Evolutionary conservation across 2,113 vertebrate genomes (phyloP).

Genomic region (Cryptotis parvus): DNA sequence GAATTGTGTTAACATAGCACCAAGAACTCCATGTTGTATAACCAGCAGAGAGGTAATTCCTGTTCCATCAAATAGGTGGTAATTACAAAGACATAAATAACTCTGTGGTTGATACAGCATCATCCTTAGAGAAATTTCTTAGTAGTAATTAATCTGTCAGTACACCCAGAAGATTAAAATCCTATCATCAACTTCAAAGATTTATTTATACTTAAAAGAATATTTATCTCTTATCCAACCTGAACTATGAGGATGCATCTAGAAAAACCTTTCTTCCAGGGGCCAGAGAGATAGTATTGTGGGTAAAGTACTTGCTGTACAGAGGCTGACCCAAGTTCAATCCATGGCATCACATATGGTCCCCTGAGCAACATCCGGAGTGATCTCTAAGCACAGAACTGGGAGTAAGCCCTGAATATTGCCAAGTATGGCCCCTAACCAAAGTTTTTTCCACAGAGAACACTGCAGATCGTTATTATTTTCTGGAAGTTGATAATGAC

Average conservation of each 20-base stretch:
- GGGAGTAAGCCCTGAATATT: too few relatives aligned
- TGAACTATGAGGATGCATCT: neutral
- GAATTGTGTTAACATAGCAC: conserved; percentile 17
- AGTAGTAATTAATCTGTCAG: neutral
- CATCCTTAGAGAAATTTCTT: neutral
- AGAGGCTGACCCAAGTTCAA: too few relatives aligned
- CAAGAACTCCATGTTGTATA: neutral
- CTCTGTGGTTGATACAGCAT: conserved; percentile 48
- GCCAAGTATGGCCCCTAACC: too few relatives aligned
- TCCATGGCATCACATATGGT: too few relatives aligned
- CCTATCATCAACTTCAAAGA: conserved; percentile 1
- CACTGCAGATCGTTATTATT: neutral
- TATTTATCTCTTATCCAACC: neutral
- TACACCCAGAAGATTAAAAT: conserved; percentile 16
- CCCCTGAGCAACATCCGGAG: too few relatives aligned
- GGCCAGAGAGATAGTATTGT: too few relatives aligned
- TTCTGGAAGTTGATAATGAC: conserved; percentile 12
- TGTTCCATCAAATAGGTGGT: neutral
- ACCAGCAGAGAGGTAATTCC: conserved; percentile 22
- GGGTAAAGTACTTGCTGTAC: too few relatives aligned
- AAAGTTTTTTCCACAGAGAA: neutral
- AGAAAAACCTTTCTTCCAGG: neutral
- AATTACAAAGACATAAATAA: conserved; percentile 59
- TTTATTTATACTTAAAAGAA: conserved; percentile 38
- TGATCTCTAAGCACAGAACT: too few relatives aligned